phyloP scores from a whole-genome alignment of 2,888 invertebrate genomes.

The Ophion obscuratus region DNA sequence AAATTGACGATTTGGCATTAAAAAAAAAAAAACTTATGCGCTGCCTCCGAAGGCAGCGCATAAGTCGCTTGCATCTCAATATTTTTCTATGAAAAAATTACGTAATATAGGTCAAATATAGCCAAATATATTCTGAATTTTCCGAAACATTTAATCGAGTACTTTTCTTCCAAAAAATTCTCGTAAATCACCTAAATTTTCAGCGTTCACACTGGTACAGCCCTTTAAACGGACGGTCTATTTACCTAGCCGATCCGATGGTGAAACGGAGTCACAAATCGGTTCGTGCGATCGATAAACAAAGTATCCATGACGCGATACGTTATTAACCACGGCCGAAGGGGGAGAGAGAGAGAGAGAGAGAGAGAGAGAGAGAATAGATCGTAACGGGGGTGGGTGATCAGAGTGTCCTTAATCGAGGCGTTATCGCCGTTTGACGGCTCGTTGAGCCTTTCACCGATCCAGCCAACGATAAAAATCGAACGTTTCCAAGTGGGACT shows the following conservation, averaged over 20 bases:
- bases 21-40: too few relatives aligned
- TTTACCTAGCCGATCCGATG: not conserved
- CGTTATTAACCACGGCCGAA: constrained; percentile 30
- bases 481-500: constrained; percentile 53
- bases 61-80: too few relatives aligned
- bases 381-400: constrained; percentile 22
- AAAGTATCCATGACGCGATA: constrained; percentile 29
- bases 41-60: too few relatives aligned
- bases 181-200: too few relatives aligned
- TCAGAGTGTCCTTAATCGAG: constrained; percentile 60
- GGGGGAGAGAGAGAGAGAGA: not conserved
- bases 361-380: not conserved
- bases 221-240: not conserved
- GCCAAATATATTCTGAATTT: too few relatives aligned
- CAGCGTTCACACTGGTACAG: too few relatives aligned
- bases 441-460: constrained; percentile 65
- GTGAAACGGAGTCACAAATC: constrained; percentile 13
- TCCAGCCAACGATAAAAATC: constrained; percentile 59
- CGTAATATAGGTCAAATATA: too few relatives aligned
- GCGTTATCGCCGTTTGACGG: constrained; percentile 63
- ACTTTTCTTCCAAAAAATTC: too few relatives aligned
- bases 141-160: too few relatives aligned
- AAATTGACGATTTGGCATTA: too few relatives aligned
- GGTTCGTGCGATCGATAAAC: constrained; percentile 21
- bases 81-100: too few relatives aligned